phyloP scores from a whole-genome alignment of 2,888 invertebrate species.

The Acheta domesticus region DNA sequence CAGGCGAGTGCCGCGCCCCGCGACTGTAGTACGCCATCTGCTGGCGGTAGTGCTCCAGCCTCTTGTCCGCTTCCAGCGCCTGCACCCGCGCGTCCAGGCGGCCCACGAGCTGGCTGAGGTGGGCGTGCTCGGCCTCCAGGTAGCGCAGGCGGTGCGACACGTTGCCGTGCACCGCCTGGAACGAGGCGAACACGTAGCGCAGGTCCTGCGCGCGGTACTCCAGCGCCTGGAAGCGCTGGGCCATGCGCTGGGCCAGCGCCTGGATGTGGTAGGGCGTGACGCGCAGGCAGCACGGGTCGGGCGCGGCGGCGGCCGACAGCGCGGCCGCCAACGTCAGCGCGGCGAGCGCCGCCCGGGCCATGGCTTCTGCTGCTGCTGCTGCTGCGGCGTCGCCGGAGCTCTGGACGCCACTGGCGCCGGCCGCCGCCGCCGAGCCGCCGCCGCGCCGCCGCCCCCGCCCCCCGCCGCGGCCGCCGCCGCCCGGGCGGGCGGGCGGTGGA shows the following conservation, averaged over 20 bases:
- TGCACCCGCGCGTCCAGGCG: neutral
- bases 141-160: neutral
- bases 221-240: neutral
- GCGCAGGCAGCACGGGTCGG: neutral
- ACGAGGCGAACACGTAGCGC: neutral
- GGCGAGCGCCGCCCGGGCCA: neutral
- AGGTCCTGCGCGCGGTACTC: constrained; percentile 7
- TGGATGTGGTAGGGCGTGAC: constrained; percentile 18
- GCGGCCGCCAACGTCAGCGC: neutral
- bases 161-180: neutral
- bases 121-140: neutral
- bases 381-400: neutral
- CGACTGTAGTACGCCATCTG: neutral
- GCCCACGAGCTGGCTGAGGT: neutral
- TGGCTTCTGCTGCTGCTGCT: no score
- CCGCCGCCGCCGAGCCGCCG: neutral
- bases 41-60: neutral
- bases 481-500: neutral
- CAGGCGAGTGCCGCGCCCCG: neutral
- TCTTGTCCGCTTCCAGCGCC: neutral
- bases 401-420: neutral
- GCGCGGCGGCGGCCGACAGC: neutral
- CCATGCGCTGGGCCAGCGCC: neutral
- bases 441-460: neutral
- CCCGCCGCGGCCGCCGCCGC: neutral